These are phyloP conservation scores for Novumbra hubbsi DNA, from an alignment of 2,797 vertebrate species.

Conservation along the genomic window DNA sequence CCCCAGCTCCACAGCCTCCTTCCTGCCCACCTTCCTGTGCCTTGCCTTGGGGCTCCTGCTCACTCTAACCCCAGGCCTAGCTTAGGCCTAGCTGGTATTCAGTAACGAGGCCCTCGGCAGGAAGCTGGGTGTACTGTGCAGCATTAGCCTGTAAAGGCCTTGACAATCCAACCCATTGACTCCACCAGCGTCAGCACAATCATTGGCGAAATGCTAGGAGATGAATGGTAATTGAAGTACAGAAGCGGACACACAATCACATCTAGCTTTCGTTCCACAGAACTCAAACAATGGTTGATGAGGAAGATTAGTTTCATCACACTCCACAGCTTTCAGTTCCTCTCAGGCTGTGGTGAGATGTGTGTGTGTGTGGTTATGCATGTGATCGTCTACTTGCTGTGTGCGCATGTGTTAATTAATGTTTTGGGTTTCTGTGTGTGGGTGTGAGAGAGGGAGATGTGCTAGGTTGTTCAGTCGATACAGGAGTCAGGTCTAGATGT, in stretches of 20 bases:
- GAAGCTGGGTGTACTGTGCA: background rate
- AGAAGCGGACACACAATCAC: background rate
- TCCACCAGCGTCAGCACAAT: conserved; percentile 58
- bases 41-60: conserved; percentile 53
- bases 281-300: background rate
- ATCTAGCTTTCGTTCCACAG: background rate
- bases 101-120: background rate
- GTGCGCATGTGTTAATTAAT: conserved; percentile 8
- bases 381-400: conserved; percentile 10
- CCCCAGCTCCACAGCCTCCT: conserved; percentile 15
- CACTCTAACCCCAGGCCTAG: conserved; percentile 40
- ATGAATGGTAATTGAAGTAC: background rate
- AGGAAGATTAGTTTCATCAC: background rate
- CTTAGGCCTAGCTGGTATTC: conserved; percentile 10
- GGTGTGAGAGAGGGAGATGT: background rate
- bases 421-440: conserved; percentile 10
- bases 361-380: conserved; percentile 2
- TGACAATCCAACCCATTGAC: conserved; percentile 62
- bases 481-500: background rate
- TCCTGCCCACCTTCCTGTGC: conserved; percentile 53
- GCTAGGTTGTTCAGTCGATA: conserved; percentile 2
- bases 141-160: conserved; percentile 20
- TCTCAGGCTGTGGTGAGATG: conserved; percentile 4
- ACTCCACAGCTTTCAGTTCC: conserved; percentile 35
- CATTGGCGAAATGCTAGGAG: conserved; percentile 23